Evolutionary conservation across 92 coral and sea anemone genomes (phyloP).

Genomic region (Plumapathes pennacea): DNA sequence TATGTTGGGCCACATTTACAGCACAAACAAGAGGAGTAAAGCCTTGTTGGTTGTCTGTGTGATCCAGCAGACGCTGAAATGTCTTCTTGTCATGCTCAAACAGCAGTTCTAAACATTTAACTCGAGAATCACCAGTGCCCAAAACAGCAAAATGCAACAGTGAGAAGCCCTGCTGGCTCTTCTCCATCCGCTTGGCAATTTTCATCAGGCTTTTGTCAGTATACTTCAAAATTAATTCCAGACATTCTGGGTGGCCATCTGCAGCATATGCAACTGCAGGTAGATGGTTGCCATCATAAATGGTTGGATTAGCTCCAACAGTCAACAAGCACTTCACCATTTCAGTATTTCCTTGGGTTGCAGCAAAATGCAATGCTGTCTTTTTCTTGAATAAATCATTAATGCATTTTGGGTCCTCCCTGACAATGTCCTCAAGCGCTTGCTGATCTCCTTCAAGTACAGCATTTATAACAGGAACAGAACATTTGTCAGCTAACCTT

Average conservation of each 20-base stretch:
- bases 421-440: slow-evolving; percentile 26
- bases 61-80: slow-evolving; percentile 44
- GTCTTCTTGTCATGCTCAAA: slow-evolving; percentile 57
- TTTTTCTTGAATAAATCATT: slow-evolving; percentile 64
- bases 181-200: slow-evolving; percentile 14
- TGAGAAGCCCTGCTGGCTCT: slow-evolving; percentile 47
- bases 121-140: slow-evolving; percentile 46
- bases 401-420: slow-evolving; percentile 45
- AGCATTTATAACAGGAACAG: slow-evolving; percentile 43
- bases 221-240: slow-evolving; percentile 49
- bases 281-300: slow-evolving; percentile 65
- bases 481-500: not conserved
- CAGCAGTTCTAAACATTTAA: slow-evolving; percentile 62
- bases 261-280: slow-evolving; percentile 84
- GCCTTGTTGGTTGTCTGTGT: slow-evolving; percentile 47
- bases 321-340: slow-evolving; percentile 65
- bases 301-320: slow-evolving; percentile 60
- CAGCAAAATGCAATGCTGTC: slow-evolving; percentile 81
- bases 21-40: slow-evolving; percentile 81
- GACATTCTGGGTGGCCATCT: slow-evolving; percentile 76
- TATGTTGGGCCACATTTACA: slow-evolving; percentile 73
- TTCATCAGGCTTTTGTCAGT: slow-evolving; percentile 44
- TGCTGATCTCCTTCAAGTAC: slow-evolving; percentile 54
- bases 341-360: slow-evolving; percentile 54
- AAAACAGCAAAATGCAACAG: slow-evolving; percentile 82